Evolutionary conservation across 2,113 vertebrate genomes (phyloP).

Genomic region (Sinocyclocheilus anshuiensis): DNA sequence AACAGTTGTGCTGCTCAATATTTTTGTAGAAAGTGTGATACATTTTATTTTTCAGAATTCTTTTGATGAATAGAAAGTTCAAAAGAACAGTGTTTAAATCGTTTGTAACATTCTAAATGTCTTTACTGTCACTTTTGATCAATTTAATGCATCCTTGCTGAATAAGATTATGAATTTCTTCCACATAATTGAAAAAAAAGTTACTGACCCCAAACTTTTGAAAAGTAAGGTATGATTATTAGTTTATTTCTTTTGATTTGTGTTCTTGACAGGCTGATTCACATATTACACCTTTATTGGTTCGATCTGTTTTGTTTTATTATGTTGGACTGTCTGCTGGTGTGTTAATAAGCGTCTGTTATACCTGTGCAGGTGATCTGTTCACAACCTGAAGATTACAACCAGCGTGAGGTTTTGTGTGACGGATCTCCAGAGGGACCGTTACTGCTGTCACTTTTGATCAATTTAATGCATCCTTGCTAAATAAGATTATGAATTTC

Average conservation of each 20-base stretch:
- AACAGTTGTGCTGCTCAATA: neutral
- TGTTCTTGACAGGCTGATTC: neutral
- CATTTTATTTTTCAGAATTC: neutral
- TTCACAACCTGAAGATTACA: slow-evolving; percentile 86
- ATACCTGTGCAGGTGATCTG: slow-evolving; percentile 84
- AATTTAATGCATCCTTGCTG: neutral
- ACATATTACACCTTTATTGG: neutral
- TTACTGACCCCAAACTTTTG: too few species aligned
- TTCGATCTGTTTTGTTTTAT: neutral
- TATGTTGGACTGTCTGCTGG: neutral
- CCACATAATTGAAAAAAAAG: too few species aligned
- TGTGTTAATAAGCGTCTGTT: neutral
- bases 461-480: neutral
- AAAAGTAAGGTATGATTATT: too few species aligned
- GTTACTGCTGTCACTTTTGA: too few species aligned
- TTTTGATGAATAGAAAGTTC: neutral
- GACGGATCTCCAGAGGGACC: slow-evolving; percentile 84
- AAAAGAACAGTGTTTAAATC: neutral
- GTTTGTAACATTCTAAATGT: neutral
- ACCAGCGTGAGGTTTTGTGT: slow-evolving; percentile 81
- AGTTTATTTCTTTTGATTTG: too few species aligned
- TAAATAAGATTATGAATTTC: neutral
- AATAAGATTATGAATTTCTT: neutral
- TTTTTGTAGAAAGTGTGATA: neutral
- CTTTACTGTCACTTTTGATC: neutral